Evolutionary conservation across 2,113 vertebrate genomes (phyloP).

Genomic region (Pteronura brasiliensis): DNA sequence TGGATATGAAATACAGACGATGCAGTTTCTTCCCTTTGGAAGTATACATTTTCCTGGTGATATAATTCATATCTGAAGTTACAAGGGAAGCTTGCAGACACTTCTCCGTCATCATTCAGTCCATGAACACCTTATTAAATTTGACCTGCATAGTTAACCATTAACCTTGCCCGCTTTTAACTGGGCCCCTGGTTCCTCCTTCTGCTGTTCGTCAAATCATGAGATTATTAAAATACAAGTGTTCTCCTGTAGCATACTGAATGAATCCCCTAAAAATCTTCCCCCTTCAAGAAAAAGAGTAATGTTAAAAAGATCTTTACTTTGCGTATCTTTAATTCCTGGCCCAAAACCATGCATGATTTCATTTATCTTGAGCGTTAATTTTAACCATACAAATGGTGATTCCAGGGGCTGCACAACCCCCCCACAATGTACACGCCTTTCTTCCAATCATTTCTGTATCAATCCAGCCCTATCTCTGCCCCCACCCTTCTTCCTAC

Average conservation of each 20-base stretch:
- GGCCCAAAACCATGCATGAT: neutral
- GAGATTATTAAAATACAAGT: neutral
- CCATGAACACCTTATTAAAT: neutral
- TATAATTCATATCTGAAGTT: neutral
- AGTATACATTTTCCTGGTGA: neutral
- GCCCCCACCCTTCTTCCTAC: neutral
- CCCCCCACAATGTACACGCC: fast-evolving
- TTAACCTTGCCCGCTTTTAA: neutral
- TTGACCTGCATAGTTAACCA: neutral
- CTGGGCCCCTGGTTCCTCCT: neutral
- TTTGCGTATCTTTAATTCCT: neutral
- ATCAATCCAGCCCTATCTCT: neutral
- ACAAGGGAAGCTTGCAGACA: neutral
- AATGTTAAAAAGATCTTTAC: neutral
- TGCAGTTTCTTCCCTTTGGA: neutral
- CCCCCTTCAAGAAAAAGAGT: neutral
- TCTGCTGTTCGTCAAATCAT: neutral
- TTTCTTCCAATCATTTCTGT: neutral
- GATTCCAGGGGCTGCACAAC: too few species aligned
- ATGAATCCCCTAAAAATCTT: neutral
- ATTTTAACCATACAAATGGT: neutral
- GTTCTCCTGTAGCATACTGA: neutral
- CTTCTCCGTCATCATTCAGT: neutral
- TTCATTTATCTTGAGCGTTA: neutral
- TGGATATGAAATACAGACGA: neutral